Percentiles rank a stretch among this genome's conserved stretches.
Conservation (phyloP, 2,888 invertebrate species). For the Agrenia bidenticulata region DNA sequence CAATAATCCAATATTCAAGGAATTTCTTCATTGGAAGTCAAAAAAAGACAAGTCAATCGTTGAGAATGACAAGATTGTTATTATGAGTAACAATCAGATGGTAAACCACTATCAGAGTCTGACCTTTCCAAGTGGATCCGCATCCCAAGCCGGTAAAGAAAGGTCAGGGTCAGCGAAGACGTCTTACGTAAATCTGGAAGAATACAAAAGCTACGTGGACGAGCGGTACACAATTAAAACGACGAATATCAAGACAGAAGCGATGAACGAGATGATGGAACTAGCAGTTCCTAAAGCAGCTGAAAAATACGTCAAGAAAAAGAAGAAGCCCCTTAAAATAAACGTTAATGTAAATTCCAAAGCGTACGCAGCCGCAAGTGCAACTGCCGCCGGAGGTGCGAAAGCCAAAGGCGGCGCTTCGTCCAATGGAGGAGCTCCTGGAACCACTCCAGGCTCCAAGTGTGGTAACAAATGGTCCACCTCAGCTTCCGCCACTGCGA, state of each 20-base stretch:
- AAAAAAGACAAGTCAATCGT: constrained; percentile 18
- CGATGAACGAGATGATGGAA: constrained; percentile 1
- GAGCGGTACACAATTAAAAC: constrained; percentile 4
- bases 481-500: constrained; percentile 14
- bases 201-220: neutral
- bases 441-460: neutral
- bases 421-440: neutral
- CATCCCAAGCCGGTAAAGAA: too few relatives aligned
- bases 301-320: constrained; percentile 1
- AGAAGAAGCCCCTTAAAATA: neutral
- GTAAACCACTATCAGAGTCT: too few relatives aligned
- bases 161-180: neutral
- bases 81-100: constrained; percentile 10
- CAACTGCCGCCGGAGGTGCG: too few relatives aligned
- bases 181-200: neutral
- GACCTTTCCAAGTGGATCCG: too few relatives aligned
- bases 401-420: neutral
- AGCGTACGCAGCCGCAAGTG: neutral
- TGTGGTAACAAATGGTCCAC: constrained; percentile 4
- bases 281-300: constrained; percentile 12
- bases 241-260: neutral
- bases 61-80: constrained; percentile 14
- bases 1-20: constrained; percentile 27
- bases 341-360: neutral
- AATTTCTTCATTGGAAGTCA: constrained; percentile 24